Conservation (phyloP, 2,888 invertebrate genomes). For the Campaea margaritaria region DNA sequence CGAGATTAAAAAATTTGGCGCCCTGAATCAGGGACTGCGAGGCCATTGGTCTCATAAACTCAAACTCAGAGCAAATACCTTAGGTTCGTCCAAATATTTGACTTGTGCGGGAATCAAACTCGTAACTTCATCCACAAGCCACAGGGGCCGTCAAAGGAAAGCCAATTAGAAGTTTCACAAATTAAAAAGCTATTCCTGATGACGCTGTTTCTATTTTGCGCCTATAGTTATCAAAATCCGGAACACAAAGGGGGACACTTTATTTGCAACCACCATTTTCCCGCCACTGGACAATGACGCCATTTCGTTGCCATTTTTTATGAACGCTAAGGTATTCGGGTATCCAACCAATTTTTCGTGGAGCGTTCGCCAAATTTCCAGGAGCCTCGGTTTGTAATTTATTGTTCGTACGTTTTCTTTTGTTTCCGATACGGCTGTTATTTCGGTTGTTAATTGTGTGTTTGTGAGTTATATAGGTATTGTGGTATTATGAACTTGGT, state of each 20-base stretch:
- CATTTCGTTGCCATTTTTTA: slow-evolving; percentile 17
- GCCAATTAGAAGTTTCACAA: too few species aligned
- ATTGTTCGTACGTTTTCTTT: slow-evolving; percentile 26
- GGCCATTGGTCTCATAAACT: too few species aligned
- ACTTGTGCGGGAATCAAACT: too few species aligned
- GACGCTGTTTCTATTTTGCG: neutral
- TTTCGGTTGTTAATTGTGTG: neutral
- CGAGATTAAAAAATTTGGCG: too few species aligned
- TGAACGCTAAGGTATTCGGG: slow-evolving; percentile 28
- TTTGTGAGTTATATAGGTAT: neutral
- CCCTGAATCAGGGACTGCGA: too few species aligned
- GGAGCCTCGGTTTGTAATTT: slow-evolving; percentile 19
- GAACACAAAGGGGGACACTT: slow-evolving; percentile 32
- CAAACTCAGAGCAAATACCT: too few species aligned
- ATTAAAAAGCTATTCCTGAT: too few species aligned
- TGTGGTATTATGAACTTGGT: too few species aligned
- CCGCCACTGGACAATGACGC: slow-evolving; percentile 13
- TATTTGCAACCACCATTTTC: slow-evolving; percentile 38
- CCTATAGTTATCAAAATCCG: slow-evolving; percentile 27
- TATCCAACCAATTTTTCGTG: slow-evolving; percentile 29
- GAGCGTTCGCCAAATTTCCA: slow-evolving; percentile 10
- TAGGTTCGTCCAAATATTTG: too few species aligned
- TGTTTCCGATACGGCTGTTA: slow-evolving; percentile 13
- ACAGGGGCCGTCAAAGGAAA: too few species aligned
- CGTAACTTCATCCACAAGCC: too few species aligned